Conservation (phyloP, 2,797 vertebrate species). For the Schizothorax lantsangensis region DNA sequence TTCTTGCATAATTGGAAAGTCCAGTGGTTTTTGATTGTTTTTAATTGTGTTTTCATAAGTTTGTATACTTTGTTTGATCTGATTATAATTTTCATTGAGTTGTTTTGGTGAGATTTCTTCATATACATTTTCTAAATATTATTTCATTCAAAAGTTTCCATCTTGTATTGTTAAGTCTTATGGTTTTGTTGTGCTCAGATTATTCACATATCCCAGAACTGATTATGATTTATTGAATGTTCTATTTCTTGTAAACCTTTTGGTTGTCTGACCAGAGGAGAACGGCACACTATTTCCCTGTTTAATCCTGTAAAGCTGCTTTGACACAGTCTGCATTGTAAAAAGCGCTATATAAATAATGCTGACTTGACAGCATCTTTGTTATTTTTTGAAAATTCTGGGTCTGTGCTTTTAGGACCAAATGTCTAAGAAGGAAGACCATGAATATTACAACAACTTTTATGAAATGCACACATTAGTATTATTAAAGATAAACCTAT, state of each 20-base stretch:
- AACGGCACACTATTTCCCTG: too few relatives aligned
- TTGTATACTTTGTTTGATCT: not conserved
- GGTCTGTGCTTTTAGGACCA: constrained; percentile 21
- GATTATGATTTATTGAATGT: constrained; percentile 1
- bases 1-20: not conserved
- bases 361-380: not conserved
- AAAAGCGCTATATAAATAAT: too few relatives aligned
- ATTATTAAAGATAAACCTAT: not conserved
- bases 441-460: not conserved
- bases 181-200: constrained; percentile 7
- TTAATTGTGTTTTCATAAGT: constrained; percentile 12
- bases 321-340: too few relatives aligned
- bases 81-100: not conserved
- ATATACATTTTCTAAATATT: constrained; percentile 5
- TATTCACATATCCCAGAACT: constrained; percentile 10
- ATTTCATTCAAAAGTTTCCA: not conserved
- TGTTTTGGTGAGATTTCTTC: constrained; percentile 1
- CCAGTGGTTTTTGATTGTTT: not conserved
- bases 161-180: not conserved
- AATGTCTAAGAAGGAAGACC: not conserved
- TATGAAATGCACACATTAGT: not conserved
- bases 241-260: not conserved
- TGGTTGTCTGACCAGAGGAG: too few relatives aligned
- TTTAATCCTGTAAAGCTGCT: too few relatives aligned
- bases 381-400: not conserved